These are phyloP conservation scores for Eupithecia dodoneata DNA, from an alignment of 2,888 invertebrate genomes.

Conservation along the genomic window DNA sequence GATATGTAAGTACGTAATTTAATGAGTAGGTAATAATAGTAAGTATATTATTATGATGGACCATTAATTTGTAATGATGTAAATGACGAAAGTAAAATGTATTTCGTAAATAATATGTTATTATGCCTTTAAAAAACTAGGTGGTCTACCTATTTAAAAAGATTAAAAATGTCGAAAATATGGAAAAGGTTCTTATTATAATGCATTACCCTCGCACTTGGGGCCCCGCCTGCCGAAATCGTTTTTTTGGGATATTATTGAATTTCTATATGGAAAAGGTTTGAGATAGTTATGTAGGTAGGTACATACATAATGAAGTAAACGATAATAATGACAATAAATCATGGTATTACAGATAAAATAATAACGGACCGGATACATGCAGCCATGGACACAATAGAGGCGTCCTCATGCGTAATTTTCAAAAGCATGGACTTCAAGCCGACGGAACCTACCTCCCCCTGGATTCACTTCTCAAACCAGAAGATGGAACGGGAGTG, in stretches of 20 bases:
- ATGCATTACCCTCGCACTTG: too few relatives aligned
- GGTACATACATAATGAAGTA: too few relatives aligned
- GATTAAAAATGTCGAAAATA: too few relatives aligned
- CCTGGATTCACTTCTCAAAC: slow-evolving; percentile 65
- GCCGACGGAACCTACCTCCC: slow-evolving; percentile 15
- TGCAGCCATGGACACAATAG: slow-evolving; percentile 54
- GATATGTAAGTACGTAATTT: too few relatives aligned
- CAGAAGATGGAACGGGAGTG: slow-evolving; percentile 57
- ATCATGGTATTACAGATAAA: slow-evolving; percentile 45
- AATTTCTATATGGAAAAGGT: too few relatives aligned
- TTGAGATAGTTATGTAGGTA: too few relatives aligned
- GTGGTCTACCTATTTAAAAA: not conserved
- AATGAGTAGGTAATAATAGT: not conserved
- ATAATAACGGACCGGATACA: slow-evolving; percentile 51
- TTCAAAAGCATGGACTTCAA: slow-evolving; percentile 48
- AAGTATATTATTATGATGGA: not conserved
- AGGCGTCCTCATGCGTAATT: slow-evolving; percentile 59
- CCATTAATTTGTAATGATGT: not conserved
- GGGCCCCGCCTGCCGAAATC: too few relatives aligned
- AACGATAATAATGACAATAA: not conserved
- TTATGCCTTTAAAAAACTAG: not conserved
- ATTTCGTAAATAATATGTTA: too few relatives aligned
- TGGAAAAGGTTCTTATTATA: too few relatives aligned
- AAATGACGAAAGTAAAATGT: not conserved
- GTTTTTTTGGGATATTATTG: too few relatives aligned